Conservation (phyloP, 2,113 vertebrate genomes). For the Gasterosteus aculeatus region DNA sequence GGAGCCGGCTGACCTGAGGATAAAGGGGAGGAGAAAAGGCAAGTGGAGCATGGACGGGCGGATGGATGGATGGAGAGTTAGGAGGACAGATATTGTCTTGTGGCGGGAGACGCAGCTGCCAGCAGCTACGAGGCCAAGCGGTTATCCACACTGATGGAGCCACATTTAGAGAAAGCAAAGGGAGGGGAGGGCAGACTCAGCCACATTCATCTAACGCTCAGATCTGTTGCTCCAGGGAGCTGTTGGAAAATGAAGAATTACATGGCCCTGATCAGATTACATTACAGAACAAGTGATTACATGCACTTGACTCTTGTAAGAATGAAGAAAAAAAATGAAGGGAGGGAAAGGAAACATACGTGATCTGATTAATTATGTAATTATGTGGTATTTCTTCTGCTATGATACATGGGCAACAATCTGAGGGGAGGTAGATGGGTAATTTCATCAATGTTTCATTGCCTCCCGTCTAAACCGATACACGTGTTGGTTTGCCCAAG, state of each 20-base stretch:
- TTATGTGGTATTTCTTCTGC: conserved; percentile 74
- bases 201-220: conserved; percentile 72
- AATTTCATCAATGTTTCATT: conserved; percentile 68
- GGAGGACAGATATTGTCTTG: conserved; percentile 63
- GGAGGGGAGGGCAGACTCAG: conserved; percentile 46
- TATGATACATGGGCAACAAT: conserved; percentile 69
- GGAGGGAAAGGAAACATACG: conserved; percentile 68
- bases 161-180: conserved; percentile 58
- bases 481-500: conserved; percentile 41
- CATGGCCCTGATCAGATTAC: conserved; percentile 79
- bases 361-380: conserved; percentile 81
- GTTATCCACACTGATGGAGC: conserved; percentile 66
- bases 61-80: conserved; percentile 43
- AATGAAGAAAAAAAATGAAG: conserved; percentile 64
- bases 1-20: conserved; percentile 12
- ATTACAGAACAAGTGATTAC: conserved; percentile 79
- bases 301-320: conserved; percentile 75
- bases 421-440: conserved; percentile 58
- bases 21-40: conserved; percentile 25
- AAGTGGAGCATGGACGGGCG: conserved; percentile 38
- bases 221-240: conserved; percentile 77
- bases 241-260: conserved; percentile 82
- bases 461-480: conserved; percentile 48
- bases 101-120: conserved; percentile 56
- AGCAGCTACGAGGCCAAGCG: conserved; percentile 54